Evolutionary conservation across 2,888 invertebrate species (phyloP).

Genomic region (Mallateleia sp.): DNA sequence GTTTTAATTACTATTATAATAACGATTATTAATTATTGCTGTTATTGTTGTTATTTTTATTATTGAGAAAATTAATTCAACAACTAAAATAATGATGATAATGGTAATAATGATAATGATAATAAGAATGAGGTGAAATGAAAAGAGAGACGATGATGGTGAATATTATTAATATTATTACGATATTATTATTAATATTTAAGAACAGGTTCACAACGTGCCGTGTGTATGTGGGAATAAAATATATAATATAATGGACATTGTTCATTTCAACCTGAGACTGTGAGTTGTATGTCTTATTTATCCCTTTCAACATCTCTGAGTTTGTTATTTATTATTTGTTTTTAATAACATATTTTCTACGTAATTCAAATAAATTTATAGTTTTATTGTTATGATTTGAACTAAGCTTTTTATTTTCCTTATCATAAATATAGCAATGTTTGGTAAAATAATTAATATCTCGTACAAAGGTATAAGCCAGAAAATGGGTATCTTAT

Average conservation of each 20-base stretch:
- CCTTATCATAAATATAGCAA: too few species aligned
- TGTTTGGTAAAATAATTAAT: too few species aligned
- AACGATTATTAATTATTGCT: slow-evolving; percentile 84
- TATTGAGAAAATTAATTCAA: slow-evolving; percentile 75
- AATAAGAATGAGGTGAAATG: slow-evolving; percentile 75
- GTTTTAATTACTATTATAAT: slow-evolving; percentile 87
- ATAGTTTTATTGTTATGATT: too few species aligned
- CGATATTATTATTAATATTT: slow-evolving; percentile 91
- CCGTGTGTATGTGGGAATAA: slow-evolving; percentile 96
- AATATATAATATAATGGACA: slow-evolving; percentile 96
- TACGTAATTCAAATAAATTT: too few species aligned
- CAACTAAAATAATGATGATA: slow-evolving; percentile 83
- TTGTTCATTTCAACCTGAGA: slow-evolving; percentile 94
- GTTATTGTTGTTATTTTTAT: slow-evolving; percentile 80
- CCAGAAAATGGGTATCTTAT: too few species aligned
- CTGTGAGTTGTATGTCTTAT: slow-evolving; percentile 48
- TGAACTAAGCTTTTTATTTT: too few species aligned
- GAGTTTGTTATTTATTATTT: too few species aligned
- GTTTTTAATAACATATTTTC: too few species aligned
- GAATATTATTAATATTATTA: slow-evolving; percentile 88
- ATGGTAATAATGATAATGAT: slow-evolving; percentile 81
- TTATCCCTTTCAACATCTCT: slow-evolving; percentile 57
- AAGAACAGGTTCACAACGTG: slow-evolving; percentile 97
- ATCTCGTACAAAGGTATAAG: too few species aligned
- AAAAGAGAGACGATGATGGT: slow-evolving; percentile 78